Base-by-base conservation (phyloP, 2,113 vertebrate species). In the Physeter macrocephalus region DNA sequence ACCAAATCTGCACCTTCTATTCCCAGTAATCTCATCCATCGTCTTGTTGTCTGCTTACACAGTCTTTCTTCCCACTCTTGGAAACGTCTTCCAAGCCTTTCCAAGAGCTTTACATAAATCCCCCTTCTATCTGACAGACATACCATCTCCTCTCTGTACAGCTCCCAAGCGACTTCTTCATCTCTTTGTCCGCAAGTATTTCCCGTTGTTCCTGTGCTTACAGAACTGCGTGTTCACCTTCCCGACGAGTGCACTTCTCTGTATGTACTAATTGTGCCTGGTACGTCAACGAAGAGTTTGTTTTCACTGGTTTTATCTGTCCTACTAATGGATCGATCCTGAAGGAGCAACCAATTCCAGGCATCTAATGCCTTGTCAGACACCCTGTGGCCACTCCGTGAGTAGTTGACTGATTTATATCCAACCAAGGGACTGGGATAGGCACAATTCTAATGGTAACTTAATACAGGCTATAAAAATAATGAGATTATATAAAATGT, bases 311-410 rank as follows among this genome's bases (percentile, higher is more conserved):
- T 61, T 83, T 72, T 87, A 67, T 72, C 66, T 92, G 2, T 64
- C 72, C 20, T 93, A 34, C 74, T 90, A 81, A 87, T 54, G 87
- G 83, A 80, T 88, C 96, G 87, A 4, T 93, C 25, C 80, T 77
- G 15, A 66, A 93, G 80, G 57, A 71, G 5, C 12, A 81, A 61
- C 20, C 83, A 78, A 93, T 89, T 94, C 74, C 69, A 88, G 52
- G 17, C 31, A 75, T 34, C 49, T 36, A 52, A 34, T 61, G 15
- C 13, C 21, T 1, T n/a, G 6, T 64, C 89, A 69, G 85, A 89
- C 3, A 80, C 29, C 57, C 82, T 4, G 15, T 77, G 67, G 74
- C 57, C 49, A 71, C 49, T 93, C 57, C 39, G 62, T 31, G 83
- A 92, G 84, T 77, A 27, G 36, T 6, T 87, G 25, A n/a, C 78